Conservation (phyloP, 2,113 vertebrate species). For the Rhinichthys klamathensis region DNA sequence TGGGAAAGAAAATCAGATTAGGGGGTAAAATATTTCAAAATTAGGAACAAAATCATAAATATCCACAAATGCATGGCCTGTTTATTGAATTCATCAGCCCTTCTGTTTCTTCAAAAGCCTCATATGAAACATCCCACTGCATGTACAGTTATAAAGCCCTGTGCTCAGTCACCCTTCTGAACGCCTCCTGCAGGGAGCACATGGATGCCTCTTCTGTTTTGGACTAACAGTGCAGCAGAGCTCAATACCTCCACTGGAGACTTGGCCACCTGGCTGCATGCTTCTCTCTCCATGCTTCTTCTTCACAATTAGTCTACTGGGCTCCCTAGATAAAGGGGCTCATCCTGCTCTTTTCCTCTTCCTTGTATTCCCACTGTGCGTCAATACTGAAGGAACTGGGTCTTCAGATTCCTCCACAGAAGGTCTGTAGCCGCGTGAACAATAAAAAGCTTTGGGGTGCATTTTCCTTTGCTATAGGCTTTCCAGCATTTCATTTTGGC, state of each 20-base stretch:
- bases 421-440: background rate
- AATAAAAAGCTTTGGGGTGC: background rate
- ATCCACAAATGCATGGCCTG: background rate
- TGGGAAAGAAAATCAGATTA: background rate
- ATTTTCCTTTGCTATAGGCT: background rate
- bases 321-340: constrained; percentile 51
- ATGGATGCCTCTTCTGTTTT: constrained; percentile 65
- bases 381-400: constrained; percentile 1
- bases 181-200: constrained; percentile 59
- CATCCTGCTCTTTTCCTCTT: constrained; percentile 35
- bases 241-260: constrained; percentile 71
- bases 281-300: constrained; percentile 57
- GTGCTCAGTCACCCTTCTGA: constrained; percentile 29
- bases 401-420: constrained; percentile 39
- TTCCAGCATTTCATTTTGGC: background rate
- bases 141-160: constrained; percentile 31
- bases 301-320: constrained; percentile 69
- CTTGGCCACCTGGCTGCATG: constrained; percentile 70
- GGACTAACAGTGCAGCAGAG: constrained; percentile 69
- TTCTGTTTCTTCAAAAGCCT: background rate
- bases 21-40: background rate
- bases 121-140: background rate
- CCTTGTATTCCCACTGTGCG: background rate
- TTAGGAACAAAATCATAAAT: background rate
- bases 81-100: background rate